These are phyloP conservation scores for Conomelus anceps DNA, from an alignment of 2,888 invertebrate species.

Conservation along the genomic window DNA sequence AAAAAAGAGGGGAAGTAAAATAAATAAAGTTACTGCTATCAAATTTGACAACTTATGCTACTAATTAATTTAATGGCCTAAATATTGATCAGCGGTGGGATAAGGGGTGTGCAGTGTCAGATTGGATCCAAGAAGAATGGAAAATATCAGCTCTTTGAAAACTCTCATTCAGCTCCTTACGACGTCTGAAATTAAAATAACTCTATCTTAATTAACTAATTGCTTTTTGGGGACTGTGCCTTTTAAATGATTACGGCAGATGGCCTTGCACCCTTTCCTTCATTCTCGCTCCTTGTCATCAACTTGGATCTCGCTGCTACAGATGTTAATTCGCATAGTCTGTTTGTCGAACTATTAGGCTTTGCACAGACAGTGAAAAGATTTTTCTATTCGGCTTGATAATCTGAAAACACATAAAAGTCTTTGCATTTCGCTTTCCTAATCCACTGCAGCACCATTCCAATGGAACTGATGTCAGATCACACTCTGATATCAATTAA, in stretches of 20 bases:
- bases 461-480: not conserved
- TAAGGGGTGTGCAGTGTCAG: not conserved
- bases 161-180: not conserved
- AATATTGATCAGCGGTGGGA: not conserved
- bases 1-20: not conserved
- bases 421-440: not conserved
- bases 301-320: not conserved
- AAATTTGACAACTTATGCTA: not conserved
- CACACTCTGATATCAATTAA: not conserved
- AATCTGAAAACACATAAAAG: not conserved
- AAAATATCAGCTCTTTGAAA: not conserved
- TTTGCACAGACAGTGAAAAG: not conserved
- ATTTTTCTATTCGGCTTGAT: not conserved
- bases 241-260: not conserved
- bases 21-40: not conserved
- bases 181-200: constrained; percentile 5
- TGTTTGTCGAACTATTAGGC: not conserved
- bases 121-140: not conserved
- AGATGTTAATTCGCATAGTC: not conserved
- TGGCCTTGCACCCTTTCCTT: not conserved
- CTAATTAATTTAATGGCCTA: not conserved
- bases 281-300: not conserved
- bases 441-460: no score
- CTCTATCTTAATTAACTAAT: constrained; percentile 9
- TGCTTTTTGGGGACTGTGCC: not conserved